Base-by-base conservation (phyloP, 2,888 invertebrate genomes). In the Polyommatus icarus region DNA sequence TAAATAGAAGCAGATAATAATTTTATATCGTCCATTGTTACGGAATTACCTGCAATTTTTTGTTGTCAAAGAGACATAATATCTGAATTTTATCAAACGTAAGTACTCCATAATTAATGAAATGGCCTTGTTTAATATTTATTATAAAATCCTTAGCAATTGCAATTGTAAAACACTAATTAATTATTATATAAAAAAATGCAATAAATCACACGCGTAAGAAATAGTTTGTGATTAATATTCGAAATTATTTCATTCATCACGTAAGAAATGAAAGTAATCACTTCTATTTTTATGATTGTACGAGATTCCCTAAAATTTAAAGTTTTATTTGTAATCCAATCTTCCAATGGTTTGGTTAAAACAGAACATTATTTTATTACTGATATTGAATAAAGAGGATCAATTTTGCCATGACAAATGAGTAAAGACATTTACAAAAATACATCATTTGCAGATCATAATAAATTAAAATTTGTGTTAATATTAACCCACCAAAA, bases 201-300 rank as follows among this genome's bases (percentile, higher is more conserved):
- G 67, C 18, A 67, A 67, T 67, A 67, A 67, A 67, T 67, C 18
- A 67, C 67, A 67, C 29, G 15, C 67, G 67, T 32, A 67, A 67
- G 67, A 67, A 67, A 67, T 67, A 29, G 6, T 67, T 67, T 32
- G 67, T 67, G 61, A 67, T 67, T 67, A 67, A 6, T 32, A 67
- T 67, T 67, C 29, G 67, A 67, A 67, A 67, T 67, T 67, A 67
- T 67, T 67, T 67, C 15, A 67, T 29, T 67, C 67, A 67, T 67
- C 67, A 67, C 67, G 67, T 67, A 67, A 67, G 67, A 67, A 67
- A 29, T 5, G 67, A 67, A 67, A 67, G 67, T 67, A 32, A 67
- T 67, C 29, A 67, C 67, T 67, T 67, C 15, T 67, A 61, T 67
- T 67, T 32, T 32, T 67, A 18, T 67, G 20, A 61, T 12, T 12